These are phyloP conservation scores for Operophtera brumata DNA, from an alignment of 2,888 invertebrate species.

Conservation along the genomic window DNA sequence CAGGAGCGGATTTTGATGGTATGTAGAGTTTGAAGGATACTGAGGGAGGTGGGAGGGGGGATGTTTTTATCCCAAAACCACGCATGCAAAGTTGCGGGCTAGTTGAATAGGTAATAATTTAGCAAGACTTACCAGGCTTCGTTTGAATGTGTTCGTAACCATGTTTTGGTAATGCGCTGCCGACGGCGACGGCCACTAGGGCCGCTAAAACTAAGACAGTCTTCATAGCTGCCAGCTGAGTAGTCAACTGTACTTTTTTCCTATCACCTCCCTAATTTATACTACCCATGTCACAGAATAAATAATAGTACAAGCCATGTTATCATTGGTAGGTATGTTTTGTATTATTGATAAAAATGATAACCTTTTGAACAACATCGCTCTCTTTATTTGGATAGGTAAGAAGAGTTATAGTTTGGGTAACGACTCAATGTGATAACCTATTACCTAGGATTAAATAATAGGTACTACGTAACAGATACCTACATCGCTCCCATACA, in stretches of 20 bases:
- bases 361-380: constrained; percentile 2
- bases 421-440: too few relatives aligned
- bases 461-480: too few relatives aligned
- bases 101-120: too few relatives aligned
- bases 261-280: constrained; percentile 35
- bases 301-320: neutral
- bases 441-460: too few relatives aligned
- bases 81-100: too few relatives aligned
- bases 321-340: constrained; percentile 15
- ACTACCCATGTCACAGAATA: constrained; percentile 10
- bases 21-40: too few relatives aligned
- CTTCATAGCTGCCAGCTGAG: constrained; percentile 64
- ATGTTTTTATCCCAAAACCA: too few relatives aligned
- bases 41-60: too few relatives aligned
- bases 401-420: neutral
- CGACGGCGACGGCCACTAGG: constrained; percentile 61
- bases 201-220: constrained; percentile 69
- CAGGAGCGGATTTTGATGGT: too few relatives aligned
- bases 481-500: too few relatives aligned
- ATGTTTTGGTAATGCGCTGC: constrained; percentile 44
- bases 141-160: constrained; percentile 38
- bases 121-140: constrained; percentile 42
- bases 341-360: neutral
- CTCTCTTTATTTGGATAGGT: constrained; percentile 1
- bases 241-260: constrained; percentile 56